Evolutionary conservation across 2,888 invertebrate genomes (phyloP).

Genomic region (Lissonota sp.): DNA sequence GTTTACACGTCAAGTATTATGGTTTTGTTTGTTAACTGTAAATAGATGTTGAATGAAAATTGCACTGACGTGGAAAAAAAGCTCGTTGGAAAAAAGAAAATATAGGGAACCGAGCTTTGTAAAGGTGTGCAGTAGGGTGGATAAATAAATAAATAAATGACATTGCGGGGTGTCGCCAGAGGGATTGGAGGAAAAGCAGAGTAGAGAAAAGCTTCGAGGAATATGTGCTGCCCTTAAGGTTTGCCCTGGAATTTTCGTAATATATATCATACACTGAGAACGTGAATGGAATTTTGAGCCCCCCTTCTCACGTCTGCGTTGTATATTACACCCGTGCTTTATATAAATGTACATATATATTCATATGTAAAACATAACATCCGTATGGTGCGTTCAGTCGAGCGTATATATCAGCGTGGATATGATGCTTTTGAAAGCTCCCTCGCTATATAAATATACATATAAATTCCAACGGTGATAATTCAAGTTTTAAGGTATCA

Average conservation of each 20-base stretch:
- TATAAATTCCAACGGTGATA: constrained; percentile 54
- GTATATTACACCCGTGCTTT: constrained; percentile 23
- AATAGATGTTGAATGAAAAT: too few species aligned
- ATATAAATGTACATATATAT: constrained; percentile 6
- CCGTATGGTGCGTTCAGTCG: constrained; percentile 23
- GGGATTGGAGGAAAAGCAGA: not conserved
- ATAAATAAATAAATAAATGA: constrained; percentile 2
- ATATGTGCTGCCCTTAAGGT: constrained; percentile 30
- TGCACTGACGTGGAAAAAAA: too few species aligned
- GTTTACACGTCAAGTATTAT: too few species aligned
- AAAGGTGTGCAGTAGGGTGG: not conserved
- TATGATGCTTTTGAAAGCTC: constrained; percentile 46
- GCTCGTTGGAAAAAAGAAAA: too few species aligned
- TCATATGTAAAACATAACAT: constrained; percentile 22
- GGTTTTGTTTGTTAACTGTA: too few species aligned
- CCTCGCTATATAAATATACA: constrained; percentile 9
- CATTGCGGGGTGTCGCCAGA: not conserved
- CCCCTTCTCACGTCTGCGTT: constrained; percentile 16
- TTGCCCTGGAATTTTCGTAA: constrained; percentile 54
- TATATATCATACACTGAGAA: constrained; percentile 42
- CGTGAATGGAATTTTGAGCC: constrained; percentile 56
- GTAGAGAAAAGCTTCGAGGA: constrained; percentile 21
- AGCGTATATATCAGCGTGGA: constrained; percentile 45
- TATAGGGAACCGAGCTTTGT: too few species aligned
- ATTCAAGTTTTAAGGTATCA: constrained; percentile 11